Conservation (phyloP, 2,113 vertebrate species). For the Lophius piscatorius region DNA sequence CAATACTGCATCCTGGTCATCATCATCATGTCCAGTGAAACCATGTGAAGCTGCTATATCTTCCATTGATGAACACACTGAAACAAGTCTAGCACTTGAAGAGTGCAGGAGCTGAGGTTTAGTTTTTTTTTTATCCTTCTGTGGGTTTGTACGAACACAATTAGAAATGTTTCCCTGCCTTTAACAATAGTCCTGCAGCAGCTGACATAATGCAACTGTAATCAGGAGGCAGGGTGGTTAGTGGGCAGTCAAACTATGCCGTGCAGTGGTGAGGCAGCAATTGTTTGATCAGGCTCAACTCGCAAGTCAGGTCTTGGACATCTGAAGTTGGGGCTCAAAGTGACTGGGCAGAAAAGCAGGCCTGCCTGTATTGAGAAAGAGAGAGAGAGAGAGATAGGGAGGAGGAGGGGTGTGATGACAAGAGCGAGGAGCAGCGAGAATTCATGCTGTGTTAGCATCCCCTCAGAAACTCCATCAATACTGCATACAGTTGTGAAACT, state of each 20-base stretch:
- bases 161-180: too few relatives aligned
- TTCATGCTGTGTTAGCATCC: conserved; percentile 85
- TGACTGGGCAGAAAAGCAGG: conserved; percentile 38
- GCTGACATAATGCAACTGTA: not conserved
- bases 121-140: too few relatives aligned
- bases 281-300: conserved; percentile 68
- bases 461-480: conserved; percentile 85
- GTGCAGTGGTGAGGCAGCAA: conserved; percentile 36
- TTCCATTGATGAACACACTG: too few relatives aligned
- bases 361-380: conserved; percentile 30
- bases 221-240: conserved; percentile 3
- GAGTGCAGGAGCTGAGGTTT: not conserved
- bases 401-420: conserved; percentile 41
- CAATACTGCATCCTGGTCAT: too few relatives aligned
- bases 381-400: conserved; percentile 4
- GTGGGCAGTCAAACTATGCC: not conserved
- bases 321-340: conserved; percentile 58
- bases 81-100: too few relatives aligned
- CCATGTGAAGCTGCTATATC: too few relatives aligned
- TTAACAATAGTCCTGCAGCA: too few relatives aligned
- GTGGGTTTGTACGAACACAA: too few relatives aligned
- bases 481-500: conserved; percentile 82
- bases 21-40: too few relatives aligned
- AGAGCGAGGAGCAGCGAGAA: conserved; percentile 66
- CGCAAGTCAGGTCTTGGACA: conserved; percentile 64